Conservation (phyloP, 2,888 invertebrate genomes). For the Limenitis camilla region DNA sequence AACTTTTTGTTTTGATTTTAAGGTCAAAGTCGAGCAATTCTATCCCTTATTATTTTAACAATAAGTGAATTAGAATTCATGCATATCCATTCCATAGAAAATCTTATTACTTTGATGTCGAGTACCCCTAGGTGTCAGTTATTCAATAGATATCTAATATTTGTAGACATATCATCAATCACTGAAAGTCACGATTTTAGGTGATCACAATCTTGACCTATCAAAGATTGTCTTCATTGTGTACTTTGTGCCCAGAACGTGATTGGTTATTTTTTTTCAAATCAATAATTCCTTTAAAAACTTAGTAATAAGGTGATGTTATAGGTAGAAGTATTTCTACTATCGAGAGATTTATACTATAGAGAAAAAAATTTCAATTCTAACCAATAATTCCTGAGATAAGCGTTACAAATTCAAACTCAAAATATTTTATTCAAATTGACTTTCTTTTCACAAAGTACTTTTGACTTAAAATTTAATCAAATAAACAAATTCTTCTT, state of each 20-base stretch:
- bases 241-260: background rate
- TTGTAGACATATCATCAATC: conserved; percentile 9
- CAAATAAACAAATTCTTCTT: too few relatives aligned
- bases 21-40: too few relatives aligned
- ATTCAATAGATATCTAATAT: conserved; percentile 7
- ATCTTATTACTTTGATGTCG: background rate
- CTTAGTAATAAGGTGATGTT: background rate
- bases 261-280: background rate
- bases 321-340: too few relatives aligned
- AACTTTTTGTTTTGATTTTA: too few relatives aligned
- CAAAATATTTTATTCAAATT: too few relatives aligned
- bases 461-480: too few relatives aligned
- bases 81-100: background rate
- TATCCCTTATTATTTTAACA: background rate
- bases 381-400: too few relatives aligned
- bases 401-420: too few relatives aligned
- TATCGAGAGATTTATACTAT: too few relatives aligned
- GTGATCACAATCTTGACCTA: conserved; percentile 7
- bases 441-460: too few relatives aligned
- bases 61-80: too few relatives aligned
- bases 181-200: conserved; percentile 13
- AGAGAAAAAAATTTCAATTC: background rate
- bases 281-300: background rate
- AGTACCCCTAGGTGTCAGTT: background rate
- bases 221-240: background rate